Percentiles rank a stretch among this genome's conserved stretches.
These are phyloP conservation scores for Sialis fuliginosa DNA, from an alignment of 2,888 invertebrate genomes.

Conservation along the genomic window DNA sequence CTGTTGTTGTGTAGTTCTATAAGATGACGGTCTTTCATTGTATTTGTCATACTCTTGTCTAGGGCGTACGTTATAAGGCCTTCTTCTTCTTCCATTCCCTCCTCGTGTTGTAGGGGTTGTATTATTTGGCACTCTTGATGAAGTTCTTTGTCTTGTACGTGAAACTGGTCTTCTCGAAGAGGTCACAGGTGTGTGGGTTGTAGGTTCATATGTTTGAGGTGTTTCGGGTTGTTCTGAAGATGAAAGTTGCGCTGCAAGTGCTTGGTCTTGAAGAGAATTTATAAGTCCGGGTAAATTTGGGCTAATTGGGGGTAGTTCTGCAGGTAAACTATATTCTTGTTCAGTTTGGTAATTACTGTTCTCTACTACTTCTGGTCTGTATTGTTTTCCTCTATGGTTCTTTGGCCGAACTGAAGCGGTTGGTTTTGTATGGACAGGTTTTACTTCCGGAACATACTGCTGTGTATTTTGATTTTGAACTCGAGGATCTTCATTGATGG, in stretches of 20 bases:
- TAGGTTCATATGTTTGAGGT: conserved; percentile 6
- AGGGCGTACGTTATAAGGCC: conserved; percentile 22
- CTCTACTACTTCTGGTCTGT: neutral
- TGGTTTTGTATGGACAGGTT: neutral
- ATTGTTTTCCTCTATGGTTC: conserved; percentile 3
- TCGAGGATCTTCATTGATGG: neutral
- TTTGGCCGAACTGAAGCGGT: conserved; percentile 1
- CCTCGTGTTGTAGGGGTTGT: conserved; percentile 18
- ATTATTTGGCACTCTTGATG: conserved; percentile 16
- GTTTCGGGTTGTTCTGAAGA: neutral
- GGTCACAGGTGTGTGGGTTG: conserved; percentile 6
- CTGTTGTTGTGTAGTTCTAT: neutral
- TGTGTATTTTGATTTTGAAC: too few relatives aligned
- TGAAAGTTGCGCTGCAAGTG: conserved; percentile 9
- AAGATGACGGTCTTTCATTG: conserved; percentile 7
- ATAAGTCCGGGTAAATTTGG: conserved; percentile 40
- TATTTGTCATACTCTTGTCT: conserved; percentile 11
- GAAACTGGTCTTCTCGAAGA: neutral
- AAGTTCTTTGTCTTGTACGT: conserved; percentile 11
- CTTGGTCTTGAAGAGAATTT: conserved; percentile 37
- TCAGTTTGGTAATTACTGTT: neutral
- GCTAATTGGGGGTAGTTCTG: conserved; percentile 35
- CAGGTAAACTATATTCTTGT: conserved; percentile 17
- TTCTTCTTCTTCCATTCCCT: conserved; percentile 19
- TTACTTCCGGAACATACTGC: neutral